Evolutionary conservation across 1,140 invertebrate species (phyloP), one percentile per base, ranked within the genome.

Genomic region (Sycophaga agraensis): DNA sequence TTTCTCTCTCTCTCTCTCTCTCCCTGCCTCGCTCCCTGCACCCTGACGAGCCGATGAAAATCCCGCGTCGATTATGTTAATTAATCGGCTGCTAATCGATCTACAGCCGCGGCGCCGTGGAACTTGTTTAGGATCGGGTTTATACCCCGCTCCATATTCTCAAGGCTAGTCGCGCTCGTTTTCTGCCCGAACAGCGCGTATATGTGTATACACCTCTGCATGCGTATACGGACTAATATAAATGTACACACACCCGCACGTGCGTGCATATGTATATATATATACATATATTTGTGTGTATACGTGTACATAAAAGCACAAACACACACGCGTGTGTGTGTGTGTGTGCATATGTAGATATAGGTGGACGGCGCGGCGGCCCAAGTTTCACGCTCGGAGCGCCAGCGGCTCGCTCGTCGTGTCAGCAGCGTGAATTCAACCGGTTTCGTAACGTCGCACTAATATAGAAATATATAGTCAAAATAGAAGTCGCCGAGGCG

Each of bases 31-130:
- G 1, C 34, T 28, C 39, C 31, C 24, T 49, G 16, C 62, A 51
- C 45, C 34, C 9, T 43, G 34, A 60, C 49, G 28, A 46, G 21
- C n/a, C 43, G 49, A 57, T 54, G 60, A 62, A 70, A 70, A 71
- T 70, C 68, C 66, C 64, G 66, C 66, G 66, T 67, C 67, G 65
- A 70, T 74, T 70, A 74, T 73, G 73, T 66, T 73, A 74, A 74
- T 73, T 72, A 69, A 73, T 74, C 69, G 70, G 59, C 64, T 62
- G 60, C 69, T 70, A 69, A 72, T 69, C 66, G 66, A 66, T 68
- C 37, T 48, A 49, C 16, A 55, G 37, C 49, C 48, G 54, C 56
- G 46, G 39, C 48, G 48, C 21, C 48, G 46, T 21, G 11, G 43
- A 61, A 60, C 55, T 59, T 28, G 58, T 64, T 65, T 62, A 54